Percentiles rank a stretch among this genome's conserved stretches.
phyloP scores from a whole-genome alignment of 2,113 vertebrate genomes.

The Cacatua alba region DNA sequence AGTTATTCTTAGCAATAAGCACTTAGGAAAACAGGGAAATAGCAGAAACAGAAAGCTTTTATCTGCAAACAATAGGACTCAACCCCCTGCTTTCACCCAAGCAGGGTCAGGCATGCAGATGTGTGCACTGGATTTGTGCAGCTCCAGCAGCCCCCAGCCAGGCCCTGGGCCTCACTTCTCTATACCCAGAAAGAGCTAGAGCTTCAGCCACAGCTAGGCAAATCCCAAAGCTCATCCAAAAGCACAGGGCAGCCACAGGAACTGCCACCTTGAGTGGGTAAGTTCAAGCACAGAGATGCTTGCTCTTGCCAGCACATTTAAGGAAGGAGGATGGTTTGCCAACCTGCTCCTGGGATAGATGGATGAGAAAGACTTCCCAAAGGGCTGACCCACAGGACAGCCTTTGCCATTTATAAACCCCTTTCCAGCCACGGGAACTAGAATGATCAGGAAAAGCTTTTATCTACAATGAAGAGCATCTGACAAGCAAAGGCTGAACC shows the following conservation, averaged over 20 bases:
- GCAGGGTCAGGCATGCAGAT: background rate
- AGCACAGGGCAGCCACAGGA: background rate
- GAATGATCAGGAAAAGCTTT: background rate
- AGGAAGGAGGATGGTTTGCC: background rate
- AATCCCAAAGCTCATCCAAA: background rate
- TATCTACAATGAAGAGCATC: background rate
- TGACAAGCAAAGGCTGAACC: background rate
- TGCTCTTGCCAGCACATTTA: background rate
- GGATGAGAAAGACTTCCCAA: background rate
- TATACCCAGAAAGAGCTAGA: background rate
- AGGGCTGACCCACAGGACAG: background rate
- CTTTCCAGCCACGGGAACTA: background rate
- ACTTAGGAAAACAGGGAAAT: background rate
- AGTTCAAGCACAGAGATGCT: background rate
- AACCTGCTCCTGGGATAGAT: background rate
- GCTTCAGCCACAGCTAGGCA: background rate
- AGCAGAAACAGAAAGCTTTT: background rate
- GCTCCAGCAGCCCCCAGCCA: background rate
- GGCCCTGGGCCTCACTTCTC: background rate
- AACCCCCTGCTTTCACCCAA: background rate
- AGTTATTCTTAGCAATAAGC: background rate
- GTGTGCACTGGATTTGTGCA: background rate
- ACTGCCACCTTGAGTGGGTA: background rate
- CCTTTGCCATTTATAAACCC: background rate
- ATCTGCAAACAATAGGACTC: background rate